Evolutionary conservation across 2,113 vertebrate species (phyloP).

Genomic region (Nibea albiflora): DNA sequence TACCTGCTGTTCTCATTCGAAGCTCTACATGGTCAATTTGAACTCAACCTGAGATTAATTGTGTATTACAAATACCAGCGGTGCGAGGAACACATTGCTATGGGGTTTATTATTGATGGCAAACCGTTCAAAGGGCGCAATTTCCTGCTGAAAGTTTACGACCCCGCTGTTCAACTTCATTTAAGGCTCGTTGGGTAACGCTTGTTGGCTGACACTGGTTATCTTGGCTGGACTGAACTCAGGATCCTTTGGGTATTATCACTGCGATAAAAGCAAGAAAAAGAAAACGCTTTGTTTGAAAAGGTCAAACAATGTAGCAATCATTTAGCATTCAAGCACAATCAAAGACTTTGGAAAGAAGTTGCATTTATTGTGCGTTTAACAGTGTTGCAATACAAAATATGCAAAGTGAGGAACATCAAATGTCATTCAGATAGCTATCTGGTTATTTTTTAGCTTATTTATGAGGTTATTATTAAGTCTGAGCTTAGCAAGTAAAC

Average conservation of each 20-base stretch:
- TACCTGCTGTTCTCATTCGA: neutral
- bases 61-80: neutral
- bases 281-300: neutral
- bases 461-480: no score
- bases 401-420: neutral
- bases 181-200: neutral
- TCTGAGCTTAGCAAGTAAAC: no score
- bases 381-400: no score
- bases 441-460: no score
- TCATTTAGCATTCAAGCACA: neutral
- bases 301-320: neutral
- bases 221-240: neutral
- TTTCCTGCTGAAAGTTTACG: neutral
- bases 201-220: neutral
- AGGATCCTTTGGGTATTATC: neutral
- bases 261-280: no score
- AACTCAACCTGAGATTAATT: neutral
- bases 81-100: neutral
- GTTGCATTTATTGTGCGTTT: no score
- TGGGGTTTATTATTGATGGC: neutral
- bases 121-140: neutral
- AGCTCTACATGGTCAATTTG: neutral
- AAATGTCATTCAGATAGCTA: neutral
- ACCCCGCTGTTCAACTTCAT: neutral
- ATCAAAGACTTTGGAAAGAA: neutral